These are phyloP conservation scores for Periparus ater DNA, from an alignment of 2,797 vertebrate genomes.

Conservation along the genomic window DNA sequence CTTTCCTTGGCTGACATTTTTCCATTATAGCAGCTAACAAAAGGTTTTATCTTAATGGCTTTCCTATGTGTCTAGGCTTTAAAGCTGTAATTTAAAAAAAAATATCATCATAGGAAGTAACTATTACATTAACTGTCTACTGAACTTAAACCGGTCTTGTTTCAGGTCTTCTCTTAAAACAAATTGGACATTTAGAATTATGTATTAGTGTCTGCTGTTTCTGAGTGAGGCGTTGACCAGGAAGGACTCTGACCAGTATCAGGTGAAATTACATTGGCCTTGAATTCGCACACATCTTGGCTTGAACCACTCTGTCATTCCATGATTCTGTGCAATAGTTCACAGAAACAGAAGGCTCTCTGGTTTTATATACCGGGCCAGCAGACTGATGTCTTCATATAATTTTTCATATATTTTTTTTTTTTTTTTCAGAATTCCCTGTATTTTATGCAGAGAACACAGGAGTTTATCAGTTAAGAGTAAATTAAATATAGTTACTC, in stretches of 20 bases:
- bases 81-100: neutral
- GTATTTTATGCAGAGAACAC: neutral
- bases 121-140: neutral
- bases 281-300: neutral
- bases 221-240: neutral
- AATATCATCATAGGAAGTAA: neutral
- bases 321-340: neutral
- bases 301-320: neutral
- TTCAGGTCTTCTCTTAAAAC: neutral
- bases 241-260: neutral
- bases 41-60: neutral
- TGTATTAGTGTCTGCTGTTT: neutral
- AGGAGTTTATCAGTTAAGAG: neutral
- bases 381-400: neutral
- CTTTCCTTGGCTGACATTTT: neutral
- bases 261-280: neutral
- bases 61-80: neutral
- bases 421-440: neutral
- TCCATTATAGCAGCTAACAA: neutral
- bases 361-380: neutral
- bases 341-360: neutral
- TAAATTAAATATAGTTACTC: neutral
- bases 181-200: neutral
- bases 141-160: neutral
- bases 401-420: too few species aligned